Conservation (phyloP, 2,113 vertebrate species). For the Bos indicus region DNA sequence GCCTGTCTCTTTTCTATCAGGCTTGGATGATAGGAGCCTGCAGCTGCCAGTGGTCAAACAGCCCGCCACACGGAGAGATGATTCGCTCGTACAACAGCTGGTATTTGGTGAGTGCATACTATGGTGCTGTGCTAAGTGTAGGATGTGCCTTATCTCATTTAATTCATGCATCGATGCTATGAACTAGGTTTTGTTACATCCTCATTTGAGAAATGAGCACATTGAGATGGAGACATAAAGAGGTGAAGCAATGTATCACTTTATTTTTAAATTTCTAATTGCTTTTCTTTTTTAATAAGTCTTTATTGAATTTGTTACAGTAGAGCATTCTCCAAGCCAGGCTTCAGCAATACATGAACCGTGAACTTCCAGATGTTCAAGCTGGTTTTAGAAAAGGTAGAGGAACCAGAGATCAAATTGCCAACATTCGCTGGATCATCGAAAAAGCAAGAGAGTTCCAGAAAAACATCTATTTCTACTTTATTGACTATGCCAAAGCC, state of each 20-base stretch:
- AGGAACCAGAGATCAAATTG: too few species aligned
- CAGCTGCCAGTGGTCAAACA: neutral
- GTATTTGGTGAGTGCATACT: neutral
- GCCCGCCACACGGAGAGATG: accelerated
- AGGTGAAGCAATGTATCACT: neutral
- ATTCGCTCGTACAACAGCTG: accelerated
- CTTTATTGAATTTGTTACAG: neutral
- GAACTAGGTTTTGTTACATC: neutral
- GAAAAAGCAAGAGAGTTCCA: too few species aligned
- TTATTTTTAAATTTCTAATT: neutral
- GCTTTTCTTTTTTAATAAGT: neutral
- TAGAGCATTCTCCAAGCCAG: neutral
- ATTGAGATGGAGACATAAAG: neutral
- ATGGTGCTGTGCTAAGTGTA: neutral
- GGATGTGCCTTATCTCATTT: neutral
- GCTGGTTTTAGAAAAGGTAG: too few species aligned
- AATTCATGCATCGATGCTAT: accelerated
- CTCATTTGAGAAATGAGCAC: neutral
- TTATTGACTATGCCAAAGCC: too few species aligned
- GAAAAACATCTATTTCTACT: too few species aligned
- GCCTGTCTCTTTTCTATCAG: neutral
- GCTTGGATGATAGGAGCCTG: neutral
- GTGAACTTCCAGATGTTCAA: too few species aligned
- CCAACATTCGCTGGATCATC: too few species aligned
- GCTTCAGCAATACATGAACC: too few species aligned